These are phyloP conservation scores for Limnodromus scolopaceus DNA, from an alignment of 2,797 vertebrate species.

Conservation along the genomic window DNA sequence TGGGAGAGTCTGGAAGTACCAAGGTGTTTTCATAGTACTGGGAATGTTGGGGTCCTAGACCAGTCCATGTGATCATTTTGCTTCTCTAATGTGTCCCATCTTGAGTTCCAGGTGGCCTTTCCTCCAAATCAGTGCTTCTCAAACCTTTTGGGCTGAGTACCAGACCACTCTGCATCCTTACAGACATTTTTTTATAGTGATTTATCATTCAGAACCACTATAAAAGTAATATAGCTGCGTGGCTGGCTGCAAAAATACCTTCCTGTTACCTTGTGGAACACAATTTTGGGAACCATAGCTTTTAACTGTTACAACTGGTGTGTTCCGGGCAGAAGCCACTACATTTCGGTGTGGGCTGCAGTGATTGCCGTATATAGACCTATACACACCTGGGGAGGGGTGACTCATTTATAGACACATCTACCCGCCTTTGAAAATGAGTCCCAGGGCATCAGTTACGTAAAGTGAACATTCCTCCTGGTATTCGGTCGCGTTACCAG, in stretches of 20 bases:
- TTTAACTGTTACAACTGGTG: neutral
- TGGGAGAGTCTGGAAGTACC: neutral
- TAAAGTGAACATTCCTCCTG: neutral
- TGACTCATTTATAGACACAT: neutral
- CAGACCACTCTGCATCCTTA: neutral
- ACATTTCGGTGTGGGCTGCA: neutral
- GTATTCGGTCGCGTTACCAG: neutral
- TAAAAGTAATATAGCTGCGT: neutral
- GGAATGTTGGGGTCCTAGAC: neutral
- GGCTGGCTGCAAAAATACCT: neutral
- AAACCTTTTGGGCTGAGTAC: neutral
- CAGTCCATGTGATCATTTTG: neutral
- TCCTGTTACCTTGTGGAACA: neutral
- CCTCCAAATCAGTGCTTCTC: neutral
- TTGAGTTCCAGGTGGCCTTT: neutral
- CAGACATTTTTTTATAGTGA: neutral
- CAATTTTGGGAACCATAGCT: neutral
- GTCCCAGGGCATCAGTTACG: neutral
- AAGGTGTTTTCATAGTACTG: neutral
- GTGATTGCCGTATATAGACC: neutral
- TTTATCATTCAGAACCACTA: neutral
- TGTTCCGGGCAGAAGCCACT: neutral
- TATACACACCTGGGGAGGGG: neutral
- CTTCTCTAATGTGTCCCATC: fast-evolving
- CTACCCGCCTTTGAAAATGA: neutral